phyloP scores from a whole-genome alignment of 2,113 vertebrate species.

The Cichladusa arquata region DNA sequence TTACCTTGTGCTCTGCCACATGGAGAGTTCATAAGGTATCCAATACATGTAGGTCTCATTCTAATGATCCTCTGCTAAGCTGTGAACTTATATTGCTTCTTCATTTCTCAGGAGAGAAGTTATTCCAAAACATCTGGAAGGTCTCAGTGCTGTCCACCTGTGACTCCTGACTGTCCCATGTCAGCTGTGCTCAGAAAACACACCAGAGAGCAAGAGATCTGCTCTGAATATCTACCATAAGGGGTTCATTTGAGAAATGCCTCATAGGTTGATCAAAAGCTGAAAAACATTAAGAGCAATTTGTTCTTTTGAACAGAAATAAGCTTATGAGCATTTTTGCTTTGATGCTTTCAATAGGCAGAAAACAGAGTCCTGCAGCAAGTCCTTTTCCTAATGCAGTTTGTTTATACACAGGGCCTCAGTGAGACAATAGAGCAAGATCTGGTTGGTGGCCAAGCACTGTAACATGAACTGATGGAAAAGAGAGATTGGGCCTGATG shows the following conservation, averaged over 20 bases:
- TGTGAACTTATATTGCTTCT: neutral
- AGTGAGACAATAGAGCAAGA: neutral
- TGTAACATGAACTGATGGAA: neutral
- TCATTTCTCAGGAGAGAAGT: neutral
- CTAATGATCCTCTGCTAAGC: neutral
- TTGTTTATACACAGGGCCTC: neutral
- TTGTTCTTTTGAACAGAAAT: conserved; percentile 61
- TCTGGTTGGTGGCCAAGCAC: conserved; percentile 20
- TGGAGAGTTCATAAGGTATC: neutral
- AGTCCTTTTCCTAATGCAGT: neutral
- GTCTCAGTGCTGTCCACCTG: neutral
- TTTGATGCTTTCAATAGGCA: conserved; percentile 51
- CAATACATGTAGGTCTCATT: neutral
- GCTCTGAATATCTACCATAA: neutral
- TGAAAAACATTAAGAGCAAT: conserved; percentile 48
- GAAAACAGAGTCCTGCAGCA: neutral
- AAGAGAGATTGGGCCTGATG: neutral
- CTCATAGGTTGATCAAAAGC: conserved; percentile 50
- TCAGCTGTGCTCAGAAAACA: neutral
- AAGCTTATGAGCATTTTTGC: neutral
- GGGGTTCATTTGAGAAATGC: conserved; percentile 21
- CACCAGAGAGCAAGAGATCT: neutral
- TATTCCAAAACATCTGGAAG: neutral
- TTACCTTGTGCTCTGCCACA: neutral
- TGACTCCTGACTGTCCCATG: neutral